Evolutionary conservation across 2,888 invertebrate species (phyloP).

Genomic region (Nemurella pictetii): DNA sequence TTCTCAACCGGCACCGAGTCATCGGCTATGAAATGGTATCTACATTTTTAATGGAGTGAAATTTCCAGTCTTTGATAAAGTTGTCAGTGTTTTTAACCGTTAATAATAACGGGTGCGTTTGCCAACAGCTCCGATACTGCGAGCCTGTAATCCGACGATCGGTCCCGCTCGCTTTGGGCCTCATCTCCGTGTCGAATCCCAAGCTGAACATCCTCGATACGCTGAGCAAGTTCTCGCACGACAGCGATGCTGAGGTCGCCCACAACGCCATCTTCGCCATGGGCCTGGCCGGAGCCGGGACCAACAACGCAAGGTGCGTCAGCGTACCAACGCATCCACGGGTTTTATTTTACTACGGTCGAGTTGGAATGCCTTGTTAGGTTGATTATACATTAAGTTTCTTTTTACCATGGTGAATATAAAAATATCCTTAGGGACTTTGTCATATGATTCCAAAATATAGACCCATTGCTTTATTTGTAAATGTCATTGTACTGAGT

Average conservation of each 20-base stretch:
- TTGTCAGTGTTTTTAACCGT: background rate
- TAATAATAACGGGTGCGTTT: background rate
- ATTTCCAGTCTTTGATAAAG: background rate
- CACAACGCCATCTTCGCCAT: slow-evolving; percentile 65
- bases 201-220: slow-evolving; percentile 65
- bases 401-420: no score
- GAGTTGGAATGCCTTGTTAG: no score
- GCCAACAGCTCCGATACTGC: slow-evolving; percentile 81
- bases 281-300: slow-evolving; percentile 63
- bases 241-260: slow-evolving; percentile 64
- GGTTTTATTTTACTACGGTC: no score
- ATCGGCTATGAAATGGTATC: no score
- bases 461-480: no score
- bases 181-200: slow-evolving; percentile 64
- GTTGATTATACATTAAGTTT: no score
- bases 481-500: no score
- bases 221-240: slow-evolving; percentile 66
- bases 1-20: no score
- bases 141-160: slow-evolving; percentile 79
- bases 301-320: slow-evolving; percentile 51
- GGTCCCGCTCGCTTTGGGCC: slow-evolving; percentile 62
- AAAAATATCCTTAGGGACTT: no score
- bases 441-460: no score
- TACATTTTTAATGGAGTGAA: no score
- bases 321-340: no score